Evolutionary conservation across 2,113 vertebrate genomes (phyloP).

Genomic region (Cyphomyrus discorhynchus): DNA sequence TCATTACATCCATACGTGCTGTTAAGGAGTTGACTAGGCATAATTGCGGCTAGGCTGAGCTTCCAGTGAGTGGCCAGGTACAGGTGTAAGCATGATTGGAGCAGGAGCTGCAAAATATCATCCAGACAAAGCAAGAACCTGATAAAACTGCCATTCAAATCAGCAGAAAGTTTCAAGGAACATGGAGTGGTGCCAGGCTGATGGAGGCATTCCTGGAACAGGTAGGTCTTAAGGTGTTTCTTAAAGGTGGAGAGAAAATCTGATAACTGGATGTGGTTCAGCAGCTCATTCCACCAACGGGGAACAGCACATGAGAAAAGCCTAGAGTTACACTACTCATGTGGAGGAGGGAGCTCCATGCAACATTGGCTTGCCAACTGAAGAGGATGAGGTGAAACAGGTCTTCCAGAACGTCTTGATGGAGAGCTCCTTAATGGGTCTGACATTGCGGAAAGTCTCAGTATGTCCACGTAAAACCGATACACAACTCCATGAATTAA

Average conservation of each 20-base stretch:
- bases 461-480: background rate
- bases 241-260: background rate
- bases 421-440: background rate
- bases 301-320: background rate
- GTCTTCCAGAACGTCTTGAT: background rate
- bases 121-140: background rate
- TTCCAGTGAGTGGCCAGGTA: background rate
- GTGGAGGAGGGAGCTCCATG: background rate
- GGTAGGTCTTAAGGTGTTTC: background rate
- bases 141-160: background rate
- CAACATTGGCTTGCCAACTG: background rate
- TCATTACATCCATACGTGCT: background rate
- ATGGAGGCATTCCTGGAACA: background rate
- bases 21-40: background rate
- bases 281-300: background rate
- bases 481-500: background rate
- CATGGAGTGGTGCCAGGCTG: background rate
- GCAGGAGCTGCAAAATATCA: background rate
- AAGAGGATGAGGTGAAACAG: background rate
- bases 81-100: background rate
- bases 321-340: background rate
- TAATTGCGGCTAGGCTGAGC: background rate
- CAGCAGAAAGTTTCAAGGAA: background rate
- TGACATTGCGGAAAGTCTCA: background rate
- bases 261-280: background rate